A percentile compares a stretch with the other conserved stretches of the same genome.
phyloP scores from a whole-genome alignment of 2,888 invertebrate species.

The Rhingia rostrata region DNA sequence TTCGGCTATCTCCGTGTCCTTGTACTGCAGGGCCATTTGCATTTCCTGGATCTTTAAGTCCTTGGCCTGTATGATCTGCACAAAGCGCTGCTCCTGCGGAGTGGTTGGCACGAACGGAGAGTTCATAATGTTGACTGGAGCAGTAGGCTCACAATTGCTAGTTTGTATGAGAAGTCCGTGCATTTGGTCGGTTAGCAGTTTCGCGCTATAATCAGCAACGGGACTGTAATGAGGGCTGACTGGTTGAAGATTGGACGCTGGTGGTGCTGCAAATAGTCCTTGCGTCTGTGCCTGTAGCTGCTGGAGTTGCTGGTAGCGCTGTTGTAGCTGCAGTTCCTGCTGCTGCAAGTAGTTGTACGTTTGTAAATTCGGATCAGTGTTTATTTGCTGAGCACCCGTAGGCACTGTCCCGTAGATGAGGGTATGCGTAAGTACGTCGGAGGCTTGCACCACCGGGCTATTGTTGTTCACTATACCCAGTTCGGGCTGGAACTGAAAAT shows the following conservation, averaged over 20 bases:
- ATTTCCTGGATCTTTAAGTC: constrained; percentile 91
- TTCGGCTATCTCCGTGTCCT: constrained; percentile 91
- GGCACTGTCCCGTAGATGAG: constrained; percentile 82
- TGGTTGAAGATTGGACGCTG: constrained; percentile 74
- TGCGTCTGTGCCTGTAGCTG: constrained; percentile 82
- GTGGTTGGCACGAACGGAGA: constrained; percentile 83
- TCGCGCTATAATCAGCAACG: constrained; percentile 74
- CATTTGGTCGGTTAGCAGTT: constrained; percentile 80
- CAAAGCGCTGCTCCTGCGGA: constrained; percentile 85
- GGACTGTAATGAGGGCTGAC: constrained; percentile 63
- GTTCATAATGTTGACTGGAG: constrained; percentile 77
- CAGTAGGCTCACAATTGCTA: constrained; percentile 78
- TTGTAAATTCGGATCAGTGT: constrained; percentile 79
- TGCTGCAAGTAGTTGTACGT: constrained; percentile 80
- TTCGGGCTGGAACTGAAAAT: constrained; percentile 83
- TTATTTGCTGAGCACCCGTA: constrained; percentile 78
- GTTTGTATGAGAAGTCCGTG: constrained; percentile 80
- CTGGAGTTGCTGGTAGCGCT: constrained; percentile 81
- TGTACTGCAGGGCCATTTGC: constrained; percentile 87
- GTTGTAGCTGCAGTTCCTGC: constrained; percentile 81
- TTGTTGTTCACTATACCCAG: constrained; percentile 82
- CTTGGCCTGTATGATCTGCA: constrained; percentile 86
- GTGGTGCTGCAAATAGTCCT: constrained; percentile 78
- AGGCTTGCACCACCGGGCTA: constrained; percentile 69
- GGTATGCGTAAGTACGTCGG: constrained; percentile 81